Evolutionary conservation across 2,888 invertebrate genomes (phyloP), one percentile per base, ranked within the genome.

Genomic region (Ligdia adustata): DNA sequence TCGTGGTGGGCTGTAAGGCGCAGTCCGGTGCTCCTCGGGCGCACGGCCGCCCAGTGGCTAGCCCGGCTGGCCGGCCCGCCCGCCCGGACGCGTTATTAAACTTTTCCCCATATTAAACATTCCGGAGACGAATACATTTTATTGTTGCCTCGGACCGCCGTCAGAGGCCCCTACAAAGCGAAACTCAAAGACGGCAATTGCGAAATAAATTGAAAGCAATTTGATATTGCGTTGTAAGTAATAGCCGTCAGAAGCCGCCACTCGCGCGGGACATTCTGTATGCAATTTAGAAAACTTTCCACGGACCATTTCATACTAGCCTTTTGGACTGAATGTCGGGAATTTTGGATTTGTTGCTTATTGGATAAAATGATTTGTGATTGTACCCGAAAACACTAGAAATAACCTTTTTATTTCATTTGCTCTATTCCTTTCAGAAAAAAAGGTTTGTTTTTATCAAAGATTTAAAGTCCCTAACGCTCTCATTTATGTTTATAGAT

Each of bases 31-130:
- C 80, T 15, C 74, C 69, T 74, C 82, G 83, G 86, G 79, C 65
- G 64, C 72, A 58, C 60, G 54, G 54, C 56, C 52, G 60, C 57
- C 67, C 65, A 60, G 62, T 65, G 64, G 62, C 57, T 58, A 16
- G 64, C 31, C n/a, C n/a, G n/a, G 37, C 65, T 62, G 63, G 66
- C 57, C 60, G 65, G 65, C 60, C 66, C 64, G 68, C 71, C 70
- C 73, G 79, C 76, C 54, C 86, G 86, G 89, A 84, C 89, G 89
- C 90, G 89, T 89, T 90, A 90, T 90, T 90, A 90, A 89, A 91
- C 90, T 91, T 91, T 91, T 90, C 90, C 90, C 90, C 90, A 90
- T 91, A 90, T 91, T 91, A 91, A 90, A 90, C 91, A 91, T 91
- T 91, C 91, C 91, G 86, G 86, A 88, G 87, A 90, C 90, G 90